Percentiles rank a stretch among this genome's conserved stretches.
Conservation (phyloP, 2,113 vertebrate genomes). For the Passer domesticus region DNA sequence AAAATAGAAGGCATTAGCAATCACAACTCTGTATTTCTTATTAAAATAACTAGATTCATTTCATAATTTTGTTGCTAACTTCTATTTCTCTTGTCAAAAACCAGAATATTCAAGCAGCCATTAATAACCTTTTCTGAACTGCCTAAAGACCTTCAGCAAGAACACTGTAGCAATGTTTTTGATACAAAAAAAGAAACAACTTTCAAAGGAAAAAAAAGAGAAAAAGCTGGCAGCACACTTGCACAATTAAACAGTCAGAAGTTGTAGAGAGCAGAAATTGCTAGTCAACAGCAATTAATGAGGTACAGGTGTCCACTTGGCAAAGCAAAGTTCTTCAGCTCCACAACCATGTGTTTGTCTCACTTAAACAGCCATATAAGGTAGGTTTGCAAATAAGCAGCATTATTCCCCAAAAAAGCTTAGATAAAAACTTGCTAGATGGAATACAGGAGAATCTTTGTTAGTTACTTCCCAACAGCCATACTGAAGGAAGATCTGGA, state of each 20-base stretch:
- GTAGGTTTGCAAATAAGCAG: neutral
- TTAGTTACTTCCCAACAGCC: neutral
- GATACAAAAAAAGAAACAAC: neutral
- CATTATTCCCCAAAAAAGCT: neutral
- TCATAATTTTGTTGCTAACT: neutral
- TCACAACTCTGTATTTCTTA: neutral
- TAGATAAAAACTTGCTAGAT: neutral
- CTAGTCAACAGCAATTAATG: neutral
- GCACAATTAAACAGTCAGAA: neutral
- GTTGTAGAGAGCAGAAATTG: neutral
- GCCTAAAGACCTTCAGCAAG: neutral
- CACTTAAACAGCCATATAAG: neutral
- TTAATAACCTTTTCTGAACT: neutral
- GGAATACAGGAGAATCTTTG: neutral
- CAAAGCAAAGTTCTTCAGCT: neutral
- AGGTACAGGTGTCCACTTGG: neutral
- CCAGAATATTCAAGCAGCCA: neutral
- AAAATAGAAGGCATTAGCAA: neutral
- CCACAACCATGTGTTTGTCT: neutral
- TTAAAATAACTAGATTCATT: neutral
- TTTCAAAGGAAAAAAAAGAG: neutral
- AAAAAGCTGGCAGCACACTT: neutral
- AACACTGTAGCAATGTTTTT: neutral
- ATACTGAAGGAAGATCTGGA: neutral
- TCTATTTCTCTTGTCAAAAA: neutral